Evolutionary conservation across 2,113 vertebrate genomes (phyloP).

Genomic region (Oryzias melastigma): DNA sequence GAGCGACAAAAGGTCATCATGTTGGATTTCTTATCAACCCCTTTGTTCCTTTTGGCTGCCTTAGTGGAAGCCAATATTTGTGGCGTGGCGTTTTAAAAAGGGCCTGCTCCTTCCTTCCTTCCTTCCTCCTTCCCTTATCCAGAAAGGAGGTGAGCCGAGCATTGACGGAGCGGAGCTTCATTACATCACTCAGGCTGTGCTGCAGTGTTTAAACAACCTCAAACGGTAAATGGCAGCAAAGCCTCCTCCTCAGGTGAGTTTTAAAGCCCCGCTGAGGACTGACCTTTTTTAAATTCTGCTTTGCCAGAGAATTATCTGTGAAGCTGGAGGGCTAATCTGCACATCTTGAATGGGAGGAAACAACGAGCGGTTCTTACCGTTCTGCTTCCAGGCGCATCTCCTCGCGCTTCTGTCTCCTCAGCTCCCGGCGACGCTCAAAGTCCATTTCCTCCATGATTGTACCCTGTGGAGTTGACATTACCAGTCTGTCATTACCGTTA

Average conservation of each 20-base stretch:
- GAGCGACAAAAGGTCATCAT: conserved; percentile 66
- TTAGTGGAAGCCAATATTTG: conserved; percentile 44
- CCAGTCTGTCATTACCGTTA: not conserved
- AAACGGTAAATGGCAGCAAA: conserved; percentile 10
- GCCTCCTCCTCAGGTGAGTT: conserved; percentile 12
- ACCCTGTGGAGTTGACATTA: conserved; percentile 57
- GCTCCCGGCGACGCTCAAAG: conserved; percentile 95
- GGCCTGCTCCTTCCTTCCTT: conserved; percentile 27
- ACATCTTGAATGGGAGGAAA: not conserved
- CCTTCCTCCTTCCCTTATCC: conserved; percentile 31
- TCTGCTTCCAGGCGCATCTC: conserved; percentile 96
- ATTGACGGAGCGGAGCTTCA: conserved; percentile 29
- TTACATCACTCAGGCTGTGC: conserved; percentile 19
- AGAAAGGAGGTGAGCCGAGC: conserved; percentile 36
- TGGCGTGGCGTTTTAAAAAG: conserved; percentile 51
- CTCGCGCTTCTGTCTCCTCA: conserved; percentile 96
- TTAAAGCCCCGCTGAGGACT: not conserved
- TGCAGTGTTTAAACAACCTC: conserved; percentile 8
- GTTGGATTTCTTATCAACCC: conserved; percentile 62
- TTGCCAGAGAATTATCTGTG: conserved; percentile 5
- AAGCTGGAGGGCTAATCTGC: conserved; percentile 14
- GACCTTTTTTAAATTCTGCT: conserved; percentile 5
- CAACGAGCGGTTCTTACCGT: conserved; percentile 77
- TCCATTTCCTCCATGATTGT: conserved; percentile 89
- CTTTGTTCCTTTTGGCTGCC: conserved; percentile 18